Evolutionary conservation across 2,113 vertebrate genomes (phyloP), one percentile per base, ranked within the genome.

Genomic region (Callospermophilus lateralis): DNA sequence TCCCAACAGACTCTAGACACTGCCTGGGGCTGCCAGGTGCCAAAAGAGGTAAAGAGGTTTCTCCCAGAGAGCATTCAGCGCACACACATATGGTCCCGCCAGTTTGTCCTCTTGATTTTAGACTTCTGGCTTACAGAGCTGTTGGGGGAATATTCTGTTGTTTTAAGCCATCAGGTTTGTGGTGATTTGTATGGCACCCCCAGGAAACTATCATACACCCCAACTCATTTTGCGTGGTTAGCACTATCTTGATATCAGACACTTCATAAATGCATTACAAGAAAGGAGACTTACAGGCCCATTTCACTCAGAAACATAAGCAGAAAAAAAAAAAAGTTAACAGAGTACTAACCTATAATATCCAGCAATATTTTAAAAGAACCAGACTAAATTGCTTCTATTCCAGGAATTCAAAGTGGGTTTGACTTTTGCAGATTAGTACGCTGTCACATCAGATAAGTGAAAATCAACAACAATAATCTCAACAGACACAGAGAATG

Each of bases 281-380:
- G 30, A 77, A n/a, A 84, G 11, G 37, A 92, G 32, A 24, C 80
- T 42, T 58, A 61, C 0, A 89, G 58, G n/a, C 67, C 37, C 37
- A 26, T 80, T 90, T 79, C 16, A 51, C 37, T 68, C 32, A 37
- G 28, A 91, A 88, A n/a, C 20, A 6, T 63, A 73, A 67, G 61
- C 11, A 8, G 39, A 28, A 85, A 72, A 61, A 51, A 39, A 30
- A 77, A 63, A 39, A 1, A 12, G 45, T 28, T 28, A 65, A 65
- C 22, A 73, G 77, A 95, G 55, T 45, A 70, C 17, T 83, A 91
- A 55, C 19, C 32, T 87, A 63, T 73, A 87, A 95, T 81, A 81
- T 53, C 34, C 48, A 53, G 19, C 19, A 74, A 39, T 77, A 42
- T 88, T 94, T 77, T 9, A 67, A 88, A 89, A 72, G 53, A 22